Conservation (phyloP, 23 tunicate species). For the Aplidium turbinatum region DNA sequence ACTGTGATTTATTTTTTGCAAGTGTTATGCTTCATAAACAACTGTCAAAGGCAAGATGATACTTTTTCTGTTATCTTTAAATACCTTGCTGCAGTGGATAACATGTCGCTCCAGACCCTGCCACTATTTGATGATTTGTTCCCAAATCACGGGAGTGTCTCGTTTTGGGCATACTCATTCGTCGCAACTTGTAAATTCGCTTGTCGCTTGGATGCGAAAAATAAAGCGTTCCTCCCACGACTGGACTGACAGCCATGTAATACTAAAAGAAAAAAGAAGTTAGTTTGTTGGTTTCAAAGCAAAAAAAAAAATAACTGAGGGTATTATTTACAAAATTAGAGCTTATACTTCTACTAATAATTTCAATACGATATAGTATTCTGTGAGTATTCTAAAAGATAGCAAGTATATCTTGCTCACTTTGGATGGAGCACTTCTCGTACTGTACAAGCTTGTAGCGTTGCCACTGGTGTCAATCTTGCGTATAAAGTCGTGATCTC, state of each 20-base stretch:
- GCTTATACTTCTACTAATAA: not conserved
- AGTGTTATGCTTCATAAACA: too few relatives aligned
- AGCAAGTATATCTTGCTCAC: too few relatives aligned
- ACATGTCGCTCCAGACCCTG: slow-evolving; percentile 74
- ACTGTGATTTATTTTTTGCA: too few relatives aligned
- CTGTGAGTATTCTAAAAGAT: not conserved
- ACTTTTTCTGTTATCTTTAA: too few relatives aligned
- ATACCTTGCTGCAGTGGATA: slow-evolving; percentile 79
- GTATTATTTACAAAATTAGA: too few relatives aligned
- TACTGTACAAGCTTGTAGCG: slow-evolving; percentile 56
- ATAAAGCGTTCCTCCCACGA: slow-evolving; percentile 51
- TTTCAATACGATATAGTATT: not conserved
- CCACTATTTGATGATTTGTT: slow-evolving; percentile 72
- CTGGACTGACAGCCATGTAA: slow-evolving; percentile 80
- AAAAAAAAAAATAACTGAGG: not conserved
- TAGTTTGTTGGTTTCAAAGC: too few relatives aligned
- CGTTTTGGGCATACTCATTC: slow-evolving; percentile 50
- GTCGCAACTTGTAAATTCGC: slow-evolving; percentile 58
- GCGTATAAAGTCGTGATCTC: slow-evolving; percentile 81
- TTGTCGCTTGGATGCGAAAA: slow-evolving; percentile 70
- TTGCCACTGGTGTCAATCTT: slow-evolving; percentile 73
- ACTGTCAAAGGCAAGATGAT: too few relatives aligned
- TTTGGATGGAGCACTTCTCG: slow-evolving; percentile 64
- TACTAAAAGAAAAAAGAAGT: slow-evolving; percentile 53
- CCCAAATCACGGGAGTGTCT: slow-evolving; percentile 49